Evolutionary conservation across 2,797 vertebrate genomes (phyloP), one percentile per base, ranked within the genome.

Genomic region (Centropyge bicolor): DNA sequence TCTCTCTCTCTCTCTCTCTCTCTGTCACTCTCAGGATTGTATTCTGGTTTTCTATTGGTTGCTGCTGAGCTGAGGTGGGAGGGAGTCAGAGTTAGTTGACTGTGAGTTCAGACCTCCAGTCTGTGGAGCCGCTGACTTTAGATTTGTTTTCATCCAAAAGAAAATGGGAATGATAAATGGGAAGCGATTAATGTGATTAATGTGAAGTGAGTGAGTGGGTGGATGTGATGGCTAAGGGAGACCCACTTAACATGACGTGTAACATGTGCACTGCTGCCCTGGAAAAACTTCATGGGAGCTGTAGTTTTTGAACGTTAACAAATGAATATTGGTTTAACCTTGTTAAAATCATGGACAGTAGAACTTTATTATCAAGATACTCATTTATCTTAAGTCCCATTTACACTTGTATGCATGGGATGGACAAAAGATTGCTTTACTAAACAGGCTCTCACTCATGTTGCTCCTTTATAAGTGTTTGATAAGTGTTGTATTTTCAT

Each of bases 21-120:
- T 69, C 72, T 20, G n/a, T 31, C 22, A 31, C 27, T 31, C 27
- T 31, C 16, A 51, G 10, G 48, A 13, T 4, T 60, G 56, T 74
- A 22, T 31, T 36, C 78, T 61, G 64, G 8, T 76, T 70, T 84
- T 83, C 86, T 89, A 94, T 84, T 91, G 88, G 93, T 72, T 35
- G 45, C 17, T 11, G 46, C 22, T 38, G 74, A 36, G 64, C 19
- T 14, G 41, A 35, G 63, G 70, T 49, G 78, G 83, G 82, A 45
- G 70, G 80, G 57, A 79, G 56, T 68, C 2, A 4, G 64, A 49
- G 51, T n/a, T 20, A 13, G 14, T 35, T 10, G 74, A 52, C 45
- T 51, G 49, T 65, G 31, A 45, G 52, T 40, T 56, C 72, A 74
- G 65, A 52, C 57, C 57, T 82, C 63, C 74, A 74, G 65, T 54